These are phyloP conservation scores for Invenusta paracnida DNA, from an alignment of 2,888 invertebrate genomes.

Conservation along the genomic window DNA sequence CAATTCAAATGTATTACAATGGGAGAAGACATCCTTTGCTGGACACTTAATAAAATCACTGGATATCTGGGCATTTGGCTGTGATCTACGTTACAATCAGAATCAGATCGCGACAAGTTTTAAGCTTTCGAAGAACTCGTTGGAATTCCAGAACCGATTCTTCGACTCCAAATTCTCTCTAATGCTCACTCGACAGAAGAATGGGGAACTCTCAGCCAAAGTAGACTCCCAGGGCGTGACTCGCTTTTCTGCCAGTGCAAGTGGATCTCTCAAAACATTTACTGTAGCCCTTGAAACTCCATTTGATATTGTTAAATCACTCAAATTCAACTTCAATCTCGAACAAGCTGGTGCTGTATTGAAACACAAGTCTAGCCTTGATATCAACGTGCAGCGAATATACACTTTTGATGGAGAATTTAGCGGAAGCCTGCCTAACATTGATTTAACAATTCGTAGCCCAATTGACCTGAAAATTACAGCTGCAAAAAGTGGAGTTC, in stretches of 20 bases:
- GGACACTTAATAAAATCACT: no score
- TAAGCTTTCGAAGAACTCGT: no score
- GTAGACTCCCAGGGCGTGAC: no score
- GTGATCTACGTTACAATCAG: no score
- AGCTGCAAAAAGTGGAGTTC: neutral
- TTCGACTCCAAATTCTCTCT: no score
- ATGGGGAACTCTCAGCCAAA: no score
- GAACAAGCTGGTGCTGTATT: neutral
- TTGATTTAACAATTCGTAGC: neutral
- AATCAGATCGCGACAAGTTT: no score
- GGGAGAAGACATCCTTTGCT: no score
- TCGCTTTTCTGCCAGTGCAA: neutral
- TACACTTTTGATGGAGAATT: neutral
- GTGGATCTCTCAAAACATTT: neutral
- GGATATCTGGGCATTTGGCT: no score
- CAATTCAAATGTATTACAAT: no score
- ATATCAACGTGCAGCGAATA: neutral
- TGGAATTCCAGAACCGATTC: no score
- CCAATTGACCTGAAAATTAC: neutral
- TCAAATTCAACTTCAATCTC: neutral
- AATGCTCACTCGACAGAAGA: no score
- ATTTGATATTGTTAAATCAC: neutral
- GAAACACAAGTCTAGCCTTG: neutral
- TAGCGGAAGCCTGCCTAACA: neutral
- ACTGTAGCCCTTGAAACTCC: neutral